Evolutionary conservation across 2,888 invertebrate species (phyloP).

Genomic region (Hololepta plana): DNA sequence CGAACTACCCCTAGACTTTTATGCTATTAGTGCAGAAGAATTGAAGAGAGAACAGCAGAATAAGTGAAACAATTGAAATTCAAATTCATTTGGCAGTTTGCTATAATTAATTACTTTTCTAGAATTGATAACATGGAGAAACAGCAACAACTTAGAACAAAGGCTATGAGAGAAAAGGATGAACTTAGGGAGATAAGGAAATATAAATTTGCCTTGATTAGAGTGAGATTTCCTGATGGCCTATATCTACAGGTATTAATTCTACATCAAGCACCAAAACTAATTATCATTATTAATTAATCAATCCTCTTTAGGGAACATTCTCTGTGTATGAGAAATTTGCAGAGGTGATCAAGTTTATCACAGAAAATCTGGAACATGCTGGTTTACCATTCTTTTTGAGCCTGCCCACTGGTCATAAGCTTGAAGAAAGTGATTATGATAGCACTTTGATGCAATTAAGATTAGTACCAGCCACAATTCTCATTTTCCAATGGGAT

Average conservation of each 20-base stretch:
- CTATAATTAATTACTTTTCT: slow-evolving; percentile 9
- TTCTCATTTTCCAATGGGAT: slow-evolving; percentile 61
- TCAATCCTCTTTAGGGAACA: slow-evolving; percentile 49
- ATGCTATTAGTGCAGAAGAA: slow-evolving; percentile 62
- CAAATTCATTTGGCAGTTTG: too few relatives aligned
- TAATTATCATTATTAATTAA: too few relatives aligned
- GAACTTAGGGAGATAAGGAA: slow-evolving; percentile 60
- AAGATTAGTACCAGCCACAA: slow-evolving; percentile 63
- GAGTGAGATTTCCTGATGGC: slow-evolving; percentile 79
- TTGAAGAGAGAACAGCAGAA: slow-evolving; percentile 64
- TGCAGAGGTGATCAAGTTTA: slow-evolving; percentile 55
- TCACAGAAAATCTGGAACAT: slow-evolving; percentile 55
- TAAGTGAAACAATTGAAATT: slow-evolving; percentile 28
- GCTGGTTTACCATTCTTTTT: slow-evolving; percentile 38
- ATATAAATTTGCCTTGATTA: slow-evolving; percentile 70
- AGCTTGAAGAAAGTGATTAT: slow-evolving; percentile 43
- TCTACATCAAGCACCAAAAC: too few relatives aligned
- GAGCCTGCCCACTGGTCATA: slow-evolving; percentile 47
- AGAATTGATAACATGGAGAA: slow-evolving; percentile 63
- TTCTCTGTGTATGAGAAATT: slow-evolving; percentile 73
- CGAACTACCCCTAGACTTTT: slow-evolving; percentile 72
- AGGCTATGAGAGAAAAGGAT: slow-evolving; percentile 88
- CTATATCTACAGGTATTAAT: slow-evolving; percentile 58
- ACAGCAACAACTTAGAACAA: slow-evolving; percentile 72
- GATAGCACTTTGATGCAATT: slow-evolving; percentile 61